Evolutionary conservation across 2,113 vertebrate genomes (phyloP).

Genomic region (Danionella cerebrum): DNA sequence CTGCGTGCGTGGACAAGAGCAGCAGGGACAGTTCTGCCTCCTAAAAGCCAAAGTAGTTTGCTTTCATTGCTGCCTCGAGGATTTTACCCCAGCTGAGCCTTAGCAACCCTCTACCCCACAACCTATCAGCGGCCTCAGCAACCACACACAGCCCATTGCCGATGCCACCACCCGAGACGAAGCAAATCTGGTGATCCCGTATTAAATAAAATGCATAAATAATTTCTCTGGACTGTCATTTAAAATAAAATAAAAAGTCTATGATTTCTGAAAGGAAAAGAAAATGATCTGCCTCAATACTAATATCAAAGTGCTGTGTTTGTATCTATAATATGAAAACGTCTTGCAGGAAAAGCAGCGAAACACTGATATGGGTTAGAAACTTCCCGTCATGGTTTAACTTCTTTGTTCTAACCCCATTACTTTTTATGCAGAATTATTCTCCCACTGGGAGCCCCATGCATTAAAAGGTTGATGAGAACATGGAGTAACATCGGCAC

Average conservation of each 20-base stretch:
- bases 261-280: too few relatives aligned
- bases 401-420: constrained; percentile 28
- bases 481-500: constrained; percentile 30
- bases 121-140: constrained; percentile 1
- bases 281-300: too few relatives aligned
- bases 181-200: too few relatives aligned
- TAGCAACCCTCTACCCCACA: constrained; percentile 12
- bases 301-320: too few relatives aligned
- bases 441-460: constrained; percentile 35
- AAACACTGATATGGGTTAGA: too few relatives aligned
- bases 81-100: constrained; percentile 36
- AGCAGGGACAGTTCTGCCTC: constrained; percentile 50
- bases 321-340: too few relatives aligned
- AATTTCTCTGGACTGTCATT: too few relatives aligned
- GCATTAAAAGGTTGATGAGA: constrained; percentile 41
- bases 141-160: not conserved
- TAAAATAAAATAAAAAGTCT: too few relatives aligned
- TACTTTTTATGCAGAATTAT: constrained; percentile 31
- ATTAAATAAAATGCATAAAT: too few relatives aligned
- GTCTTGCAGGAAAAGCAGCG: too few relatives aligned
- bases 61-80: constrained; percentile 47
- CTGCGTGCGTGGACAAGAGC: constrained; percentile 10
- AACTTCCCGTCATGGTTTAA: constrained; percentile 20
- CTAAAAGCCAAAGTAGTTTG: constrained; percentile 57
- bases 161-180: too few relatives aligned